phyloP scores from a whole-genome alignment of 2,888 invertebrate genomes.

The Pecten maximus region DNA sequence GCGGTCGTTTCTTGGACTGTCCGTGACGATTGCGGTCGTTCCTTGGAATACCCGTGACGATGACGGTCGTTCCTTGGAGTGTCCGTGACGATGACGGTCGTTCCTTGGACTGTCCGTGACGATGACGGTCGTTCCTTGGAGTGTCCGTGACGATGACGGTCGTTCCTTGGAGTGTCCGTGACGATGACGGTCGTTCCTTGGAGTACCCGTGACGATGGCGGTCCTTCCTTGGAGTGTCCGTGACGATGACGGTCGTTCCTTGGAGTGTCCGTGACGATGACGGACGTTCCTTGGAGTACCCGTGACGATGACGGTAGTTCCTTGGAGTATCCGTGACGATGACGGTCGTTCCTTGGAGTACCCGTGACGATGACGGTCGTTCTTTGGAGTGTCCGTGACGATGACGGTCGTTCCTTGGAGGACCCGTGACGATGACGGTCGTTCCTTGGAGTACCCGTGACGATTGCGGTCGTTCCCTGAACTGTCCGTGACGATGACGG shows the following conservation, averaged over 20 bases:
- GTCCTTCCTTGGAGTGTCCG: not conserved
- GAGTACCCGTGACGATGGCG: not conserved
- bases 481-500: not conserved
- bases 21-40: too few species aligned
- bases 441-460: not conserved
- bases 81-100: not conserved
- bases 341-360: too few species aligned
- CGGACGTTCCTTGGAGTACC: too few species aligned
- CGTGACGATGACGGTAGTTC: too few species aligned
- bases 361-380: not conserved
- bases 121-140: not conserved
- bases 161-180: not conserved
- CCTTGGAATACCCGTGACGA: not conserved
- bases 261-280: too few species aligned
- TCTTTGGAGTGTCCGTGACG: not conserved
- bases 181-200: not conserved
- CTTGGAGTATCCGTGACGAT: too few species aligned
- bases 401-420: not conserved
- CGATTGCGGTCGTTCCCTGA: too few species aligned
- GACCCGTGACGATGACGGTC: not conserved
- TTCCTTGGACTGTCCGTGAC: too few species aligned
- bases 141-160: not conserved
- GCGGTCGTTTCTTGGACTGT: not conserved
- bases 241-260: too few species aligned
- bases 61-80: not conserved